Conservation (phyloP, 1,140 invertebrate species). For the Gonatopus flavifemur region DNA sequence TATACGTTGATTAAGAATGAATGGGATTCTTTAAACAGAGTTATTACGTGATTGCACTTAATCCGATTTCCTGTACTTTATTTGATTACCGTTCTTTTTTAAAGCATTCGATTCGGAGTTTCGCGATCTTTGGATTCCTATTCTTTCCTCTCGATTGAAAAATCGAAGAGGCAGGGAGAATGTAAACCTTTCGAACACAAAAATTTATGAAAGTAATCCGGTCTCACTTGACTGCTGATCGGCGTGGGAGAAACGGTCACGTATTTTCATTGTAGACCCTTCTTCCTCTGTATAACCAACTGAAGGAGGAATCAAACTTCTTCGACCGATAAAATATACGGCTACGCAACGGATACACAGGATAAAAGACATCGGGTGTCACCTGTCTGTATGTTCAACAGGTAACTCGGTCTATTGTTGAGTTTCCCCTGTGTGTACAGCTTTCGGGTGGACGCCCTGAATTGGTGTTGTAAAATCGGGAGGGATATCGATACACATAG, state of each 20-base stretch:
- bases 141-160: constrained; percentile 30
- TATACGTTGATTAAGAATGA: no score
- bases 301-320: constrained; percentile 51
- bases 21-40: no score
- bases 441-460: not conserved
- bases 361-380: constrained; percentile 34
- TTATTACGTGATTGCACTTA: no score
- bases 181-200: no score
- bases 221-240: constrained; percentile 48
- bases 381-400: constrained; percentile 48
- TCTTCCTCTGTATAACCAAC: constrained; percentile 20
- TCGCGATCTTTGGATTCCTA: no score
- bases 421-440: not conserved
- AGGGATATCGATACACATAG: not conserved
- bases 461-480: not conserved
- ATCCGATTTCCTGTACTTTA: no score
- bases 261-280: constrained; percentile 32
- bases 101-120: no score
- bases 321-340: constrained; percentile 41
- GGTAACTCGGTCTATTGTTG: constrained; percentile 39
- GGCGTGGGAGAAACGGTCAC: constrained; percentile 42
- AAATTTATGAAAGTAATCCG: constrained; percentile 53
- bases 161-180: constrained; percentile 9
- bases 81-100: no score
- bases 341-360: constrained; percentile 34